A percentile compares a stretch with the other conserved stretches of the same genome.
Evolutionary conservation across 2,113 vertebrate genomes (phyloP).

Genomic region (Rousettus leschenaultii): DNA sequence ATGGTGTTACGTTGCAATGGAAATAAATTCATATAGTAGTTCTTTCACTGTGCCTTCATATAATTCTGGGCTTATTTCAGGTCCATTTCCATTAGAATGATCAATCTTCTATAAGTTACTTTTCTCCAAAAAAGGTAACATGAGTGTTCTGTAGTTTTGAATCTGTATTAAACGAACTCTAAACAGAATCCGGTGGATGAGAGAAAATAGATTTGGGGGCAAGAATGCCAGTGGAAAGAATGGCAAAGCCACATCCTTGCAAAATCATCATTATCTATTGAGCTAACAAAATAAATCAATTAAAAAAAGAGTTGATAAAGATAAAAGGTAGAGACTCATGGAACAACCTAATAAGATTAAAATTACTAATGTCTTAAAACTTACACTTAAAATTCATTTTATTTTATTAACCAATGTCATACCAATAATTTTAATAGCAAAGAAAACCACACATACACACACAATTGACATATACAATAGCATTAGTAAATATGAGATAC

Average conservation of each 20-base stretch:
- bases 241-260: neutral
- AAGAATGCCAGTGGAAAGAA: neutral
- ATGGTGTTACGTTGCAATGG: neutral
- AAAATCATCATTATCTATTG: neutral
- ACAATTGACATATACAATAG: neutral
- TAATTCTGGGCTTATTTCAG: neutral
- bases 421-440: too few species aligned
- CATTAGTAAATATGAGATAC: neutral
- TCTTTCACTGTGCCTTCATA: neutral
- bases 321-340: neutral
- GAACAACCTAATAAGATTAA: neutral
- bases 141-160: neutral
- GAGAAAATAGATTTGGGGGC: neutral
- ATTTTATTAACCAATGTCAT: too few species aligned
- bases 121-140: neutral
- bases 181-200: neutral
- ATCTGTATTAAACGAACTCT: neutral
- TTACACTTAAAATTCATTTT: too few species aligned
- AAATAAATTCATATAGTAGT: neutral
- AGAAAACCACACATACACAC: too few species aligned
- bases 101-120: neutral
- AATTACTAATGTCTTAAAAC: neutral
- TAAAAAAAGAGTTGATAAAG: neutral
- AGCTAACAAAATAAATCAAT: neutral
- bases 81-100: neutral